Percentiles rank a stretch among this genome's conserved stretches.
phyloP scores from a whole-genome alignment of 1,140 invertebrate genomes.

The Heliconius hermathena region DNA sequence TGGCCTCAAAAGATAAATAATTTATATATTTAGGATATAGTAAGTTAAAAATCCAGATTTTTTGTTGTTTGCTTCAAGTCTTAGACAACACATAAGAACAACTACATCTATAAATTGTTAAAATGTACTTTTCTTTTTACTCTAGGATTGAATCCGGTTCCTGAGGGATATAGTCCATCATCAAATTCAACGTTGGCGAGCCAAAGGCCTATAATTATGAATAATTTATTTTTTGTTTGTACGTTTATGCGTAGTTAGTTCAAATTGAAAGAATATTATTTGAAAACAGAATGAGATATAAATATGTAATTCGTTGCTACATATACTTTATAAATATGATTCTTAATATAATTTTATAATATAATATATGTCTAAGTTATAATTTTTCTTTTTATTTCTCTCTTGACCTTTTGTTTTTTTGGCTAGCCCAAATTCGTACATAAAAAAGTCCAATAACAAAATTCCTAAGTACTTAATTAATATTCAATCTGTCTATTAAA shows the following conservation, averaged over 20 bases:
- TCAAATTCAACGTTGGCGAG: neutral
- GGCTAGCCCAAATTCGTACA: neutral
- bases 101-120: neutral
- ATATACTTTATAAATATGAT: neutral
- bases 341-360: neutral
- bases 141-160: neutral
- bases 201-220: neutral
- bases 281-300: neutral
- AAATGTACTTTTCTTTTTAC: neutral
- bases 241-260: neutral
- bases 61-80: neutral
- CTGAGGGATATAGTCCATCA: constrained; percentile 1
- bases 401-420: no score
- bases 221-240: neutral
- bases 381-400: neutral
- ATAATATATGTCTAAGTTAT: neutral
- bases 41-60: neutral
- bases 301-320: neutral
- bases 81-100: neutral
- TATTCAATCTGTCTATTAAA: constrained; percentile 13
- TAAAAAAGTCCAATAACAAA: neutral
- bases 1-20: no score
- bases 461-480: neutral
- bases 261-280: no score
- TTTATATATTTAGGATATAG: no score